Evolutionary conservation across 1,140 invertebrate genomes (phyloP), one percentile per base, ranked within the genome.

Genomic region (Grapholita molesta): DNA sequence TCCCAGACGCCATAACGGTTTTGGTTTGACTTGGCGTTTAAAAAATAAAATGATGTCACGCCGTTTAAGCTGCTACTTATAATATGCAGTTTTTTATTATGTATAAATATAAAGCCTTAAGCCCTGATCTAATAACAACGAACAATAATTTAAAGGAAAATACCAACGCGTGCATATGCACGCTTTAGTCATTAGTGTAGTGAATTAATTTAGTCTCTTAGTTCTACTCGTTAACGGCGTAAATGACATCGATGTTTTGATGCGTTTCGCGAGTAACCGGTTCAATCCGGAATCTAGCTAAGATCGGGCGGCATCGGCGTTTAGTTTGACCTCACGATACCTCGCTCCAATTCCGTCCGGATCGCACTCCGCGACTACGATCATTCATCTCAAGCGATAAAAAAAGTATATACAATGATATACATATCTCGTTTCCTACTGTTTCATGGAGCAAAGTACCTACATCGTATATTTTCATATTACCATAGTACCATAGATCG

Each of bases 341-440:
- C 61, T 8, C 68, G 70, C 66, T 75, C 73, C 70, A 72, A 71
- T 75, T 75, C 64, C 68, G 68, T 68, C 73, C 68, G 70, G 73
- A 75, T 75, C 32, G 70, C 25, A 66, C 66, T 25, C n/a, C n/a
- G n/a, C 42, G 67, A 57, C 53, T 57, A 15, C n/a, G n/a, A n/a
- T n/a, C n/a, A n/a, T n/a, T n/a, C n/a, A n/a, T n/a, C n/a, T n/a
- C n/a, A n/a, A n/a, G n/a, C 18, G 42, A 52, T 52, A n/a, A 52
- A 6, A 18, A 52, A n/a, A 15, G 15, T 18, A 15, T 15, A 6
- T 30, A 30, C 6, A 52, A 52, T 52, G 18, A 52, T 15, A 52
- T 18, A 15, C 25, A n/a, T 61, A 61, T 61, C 55, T 61, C 30
- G 55, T 61, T 61, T 30, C 25, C 55, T 8, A 30, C 55, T 28